These are phyloP conservation scores for Drosophila picticornis DNA, from an alignment of 2,888 invertebrate species.

Conservation along the genomic window DNA sequence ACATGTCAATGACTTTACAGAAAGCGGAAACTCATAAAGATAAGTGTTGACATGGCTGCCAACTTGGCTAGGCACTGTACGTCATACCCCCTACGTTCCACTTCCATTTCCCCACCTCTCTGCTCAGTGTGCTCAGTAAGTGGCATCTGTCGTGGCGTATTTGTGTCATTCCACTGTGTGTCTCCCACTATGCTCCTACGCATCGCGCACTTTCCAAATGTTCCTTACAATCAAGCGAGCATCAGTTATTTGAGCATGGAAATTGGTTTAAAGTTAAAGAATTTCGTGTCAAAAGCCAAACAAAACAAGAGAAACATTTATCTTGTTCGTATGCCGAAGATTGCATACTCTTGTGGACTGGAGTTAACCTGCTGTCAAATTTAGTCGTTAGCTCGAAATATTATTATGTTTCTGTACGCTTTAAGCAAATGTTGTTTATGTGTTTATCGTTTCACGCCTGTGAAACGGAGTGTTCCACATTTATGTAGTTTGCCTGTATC, in stretches of 20 bases:
- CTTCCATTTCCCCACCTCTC: background rate
- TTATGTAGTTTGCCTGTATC: background rate
- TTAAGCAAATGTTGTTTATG: background rate
- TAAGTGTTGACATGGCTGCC: slow-evolving; percentile 83
- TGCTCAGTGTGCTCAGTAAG: slow-evolving; percentile 55
- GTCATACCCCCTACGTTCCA: background rate
- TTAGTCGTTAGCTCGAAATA: background rate
- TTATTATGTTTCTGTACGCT: background rate
- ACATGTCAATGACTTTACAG: slow-evolving; percentile 84
- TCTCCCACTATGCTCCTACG: slow-evolving; percentile 18
- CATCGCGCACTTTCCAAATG: slow-evolving; percentile 51
- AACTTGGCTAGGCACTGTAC: slow-evolving; percentile 57
- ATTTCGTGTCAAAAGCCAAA: background rate
- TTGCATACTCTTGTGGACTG: background rate
- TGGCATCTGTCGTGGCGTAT: slow-evolving; percentile 76
- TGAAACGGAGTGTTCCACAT: background rate
- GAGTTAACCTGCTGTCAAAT: background rate
- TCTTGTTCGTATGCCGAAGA: background rate
- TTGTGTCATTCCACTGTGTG: slow-evolving; percentile 67
- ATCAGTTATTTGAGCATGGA: slow-evolving; percentile 35
- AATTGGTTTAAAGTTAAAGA: slow-evolving; percentile 32
- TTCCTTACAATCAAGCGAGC: slow-evolving; percentile 14
- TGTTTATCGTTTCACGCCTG: background rate
- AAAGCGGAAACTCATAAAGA: slow-evolving; percentile 84
- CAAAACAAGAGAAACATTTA: background rate